Evolutionary conservation across 2,888 invertebrate species (phyloP), one percentile per base, ranked within the genome.

Genomic region (Phortica magna): DNA sequence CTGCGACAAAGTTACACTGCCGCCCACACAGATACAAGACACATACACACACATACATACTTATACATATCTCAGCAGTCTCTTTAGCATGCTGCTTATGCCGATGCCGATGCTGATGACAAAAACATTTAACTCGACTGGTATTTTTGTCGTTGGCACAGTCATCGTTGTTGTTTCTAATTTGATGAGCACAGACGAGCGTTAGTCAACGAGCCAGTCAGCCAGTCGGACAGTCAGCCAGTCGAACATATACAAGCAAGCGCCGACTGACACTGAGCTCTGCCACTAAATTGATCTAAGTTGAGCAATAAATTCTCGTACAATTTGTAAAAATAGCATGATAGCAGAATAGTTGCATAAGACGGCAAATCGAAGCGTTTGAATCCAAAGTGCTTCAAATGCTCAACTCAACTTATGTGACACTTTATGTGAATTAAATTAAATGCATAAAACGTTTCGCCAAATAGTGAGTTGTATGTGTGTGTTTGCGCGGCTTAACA

Each of bases 101-200:
- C 65, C 12, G 61, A 17, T 73, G 39, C 65, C 12, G 55, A 55
- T 55, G 55, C 17, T 65, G 65, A 65, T 73, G 73, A 41, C 61
- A 61, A 42, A 43, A 73, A 61, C 39, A 59, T 73, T 61, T 59
- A 61, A 61, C 61, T 61, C 61, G 41, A 61, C 71, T 71, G 71
- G 59, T 61, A 42, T 73, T 41, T 48, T n/a, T 55, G 17, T 31
- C 31, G 5, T 31, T 31, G 31, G 0, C 31, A 31, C 5, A 31
- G 31, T 31, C 31, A 31, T 31, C 6, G 14, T 19, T 41, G 31
- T 7, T 39, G n/a, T 41, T 41, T 39, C 64, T 9, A 14, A 41
- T n/a, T 65, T 39, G 14, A 65, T 65, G 41, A 39, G 65, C 41
- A 65, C 39, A 41, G 65, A 65, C 65, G 14, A n/a, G n/a, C n/a